Evolutionary conservation across 2,113 vertebrate genomes (phyloP).

Genomic region (Athene cunicularia): DNA sequence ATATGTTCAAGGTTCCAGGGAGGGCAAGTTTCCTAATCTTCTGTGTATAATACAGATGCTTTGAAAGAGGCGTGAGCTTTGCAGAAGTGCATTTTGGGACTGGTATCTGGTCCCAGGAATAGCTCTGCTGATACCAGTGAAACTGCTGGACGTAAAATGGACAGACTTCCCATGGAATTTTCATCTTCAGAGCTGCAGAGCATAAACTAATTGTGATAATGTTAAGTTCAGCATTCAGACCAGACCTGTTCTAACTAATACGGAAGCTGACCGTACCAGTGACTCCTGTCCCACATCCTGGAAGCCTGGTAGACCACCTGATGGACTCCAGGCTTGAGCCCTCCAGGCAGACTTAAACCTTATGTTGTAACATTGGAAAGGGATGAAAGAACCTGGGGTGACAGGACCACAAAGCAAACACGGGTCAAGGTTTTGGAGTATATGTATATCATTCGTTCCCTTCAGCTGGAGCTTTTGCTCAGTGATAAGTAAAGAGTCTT

Average conservation of each 20-base stretch:
- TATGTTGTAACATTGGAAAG: not conserved
- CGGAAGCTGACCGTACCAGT: not conserved
- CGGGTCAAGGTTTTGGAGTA: not conserved
- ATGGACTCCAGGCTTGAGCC: not conserved
- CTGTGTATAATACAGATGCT: not conserved
- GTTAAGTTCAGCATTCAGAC: not conserved
- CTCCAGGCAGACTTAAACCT: not conserved
- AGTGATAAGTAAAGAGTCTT: not conserved
- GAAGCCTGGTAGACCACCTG: not conserved
- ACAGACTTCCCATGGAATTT: not conserved
- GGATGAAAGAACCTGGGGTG: not conserved
- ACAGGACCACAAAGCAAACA: not conserved
- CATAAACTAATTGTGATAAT: fast-evolving
- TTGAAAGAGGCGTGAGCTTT: not conserved
- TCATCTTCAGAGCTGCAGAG: not conserved
- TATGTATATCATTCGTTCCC: not conserved
- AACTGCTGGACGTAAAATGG: not conserved
- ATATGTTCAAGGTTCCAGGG: not conserved
- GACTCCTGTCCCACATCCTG: fast-evolving
- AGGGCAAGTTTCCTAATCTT: not conserved
- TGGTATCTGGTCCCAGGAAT: not conserved
- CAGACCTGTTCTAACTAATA: not conserved
- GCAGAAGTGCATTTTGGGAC: not conserved
- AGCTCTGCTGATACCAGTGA: not conserved
- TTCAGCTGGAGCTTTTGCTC: not conserved